These are phyloP conservation scores for Axinella damicornis DNA, from an alignment of 37 sponge, comb jelly and placozoan genomes.

Conservation along the genomic window DNA sequence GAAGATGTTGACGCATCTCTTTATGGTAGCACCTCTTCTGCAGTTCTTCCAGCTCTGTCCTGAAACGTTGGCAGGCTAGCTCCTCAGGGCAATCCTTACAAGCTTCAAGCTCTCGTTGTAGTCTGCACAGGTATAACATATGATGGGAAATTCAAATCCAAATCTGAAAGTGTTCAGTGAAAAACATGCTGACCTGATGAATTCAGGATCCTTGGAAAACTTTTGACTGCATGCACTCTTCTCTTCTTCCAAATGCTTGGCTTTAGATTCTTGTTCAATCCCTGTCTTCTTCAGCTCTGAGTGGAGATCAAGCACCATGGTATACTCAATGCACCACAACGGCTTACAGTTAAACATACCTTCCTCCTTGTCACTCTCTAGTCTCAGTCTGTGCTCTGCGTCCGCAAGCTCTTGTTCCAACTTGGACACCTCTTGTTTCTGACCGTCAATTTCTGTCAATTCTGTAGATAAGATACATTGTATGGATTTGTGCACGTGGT, in stretches of 20 bases:
- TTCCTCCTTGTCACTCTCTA: conserved; percentile 15
- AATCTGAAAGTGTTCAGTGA: no score
- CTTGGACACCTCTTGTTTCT: conserved; percentile 21
- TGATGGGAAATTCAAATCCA: no score
- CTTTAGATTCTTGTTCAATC: not conserved
- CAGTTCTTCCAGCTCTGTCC: conserved; percentile 60
- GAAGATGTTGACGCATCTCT: conserved; percentile 49
- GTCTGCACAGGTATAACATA: conserved; percentile 10
- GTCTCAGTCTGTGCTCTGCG: conserved; percentile 3
- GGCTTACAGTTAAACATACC: no score
- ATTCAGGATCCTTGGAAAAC: conserved; percentile 48
- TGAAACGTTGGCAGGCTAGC: conserved; percentile 29
- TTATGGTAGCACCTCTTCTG: conserved; percentile 66
- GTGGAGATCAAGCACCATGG: not conserved
- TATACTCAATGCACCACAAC: not conserved
- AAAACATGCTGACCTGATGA: conserved; percentile 25
- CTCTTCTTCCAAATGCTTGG: conserved; percentile 17
- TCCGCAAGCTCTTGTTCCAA: conserved; percentile 14
- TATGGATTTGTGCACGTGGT: no score
- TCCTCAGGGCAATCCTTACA: conserved; percentile 52
- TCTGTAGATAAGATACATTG: no score
- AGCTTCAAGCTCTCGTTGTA: conserved; percentile 65
- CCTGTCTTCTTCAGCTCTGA: conserved; percentile 14
- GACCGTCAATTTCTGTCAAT: conserved; percentile 12
- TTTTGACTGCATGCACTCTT: not conserved